Conservation (phyloP, 2,113 vertebrate genomes). For the Pelobates fuscus region DNA sequence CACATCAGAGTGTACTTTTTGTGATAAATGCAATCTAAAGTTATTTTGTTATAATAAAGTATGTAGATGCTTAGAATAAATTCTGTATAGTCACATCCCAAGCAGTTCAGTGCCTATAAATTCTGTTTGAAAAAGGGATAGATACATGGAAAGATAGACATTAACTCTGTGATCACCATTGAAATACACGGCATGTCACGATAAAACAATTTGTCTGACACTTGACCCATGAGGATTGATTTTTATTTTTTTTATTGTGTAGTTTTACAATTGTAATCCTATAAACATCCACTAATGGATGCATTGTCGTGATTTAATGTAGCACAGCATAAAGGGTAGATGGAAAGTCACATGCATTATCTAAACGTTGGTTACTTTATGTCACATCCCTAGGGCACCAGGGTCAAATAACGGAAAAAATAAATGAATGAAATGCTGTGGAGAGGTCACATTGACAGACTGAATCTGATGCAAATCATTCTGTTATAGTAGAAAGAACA, state of each 20-base stretch:
- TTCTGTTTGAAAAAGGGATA: too few relatives aligned
- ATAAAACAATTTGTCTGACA: too few relatives aligned
- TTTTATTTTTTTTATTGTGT: neutral
- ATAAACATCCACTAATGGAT: neutral
- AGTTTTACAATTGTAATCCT: neutral
- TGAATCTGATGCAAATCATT: neutral
- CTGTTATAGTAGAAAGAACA: neutral
- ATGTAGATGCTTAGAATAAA: too few relatives aligned
- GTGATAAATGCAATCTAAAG: too few relatives aligned
- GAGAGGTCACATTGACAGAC: neutral
- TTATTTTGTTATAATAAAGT: too few relatives aligned
- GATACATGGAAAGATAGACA: too few relatives aligned
- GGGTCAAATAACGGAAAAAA: neutral
- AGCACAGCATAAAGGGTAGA: neutral
- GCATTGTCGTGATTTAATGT: neutral
- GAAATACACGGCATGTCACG: too few relatives aligned
- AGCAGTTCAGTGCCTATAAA: too few relatives aligned
- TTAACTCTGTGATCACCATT: too few relatives aligned
- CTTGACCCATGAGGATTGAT: too few relatives aligned
- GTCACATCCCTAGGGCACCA: neutral
- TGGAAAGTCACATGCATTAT: neutral
- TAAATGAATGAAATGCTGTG: neutral
- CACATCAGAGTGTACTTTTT: too few relatives aligned
- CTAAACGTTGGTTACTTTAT: neutral
- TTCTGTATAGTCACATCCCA: too few relatives aligned